Evolutionary conservation across 2,797 vertebrate species (phyloP), one percentile per base, ranked within the genome.

Genomic region (Triplophysa bombifrons): DNA sequence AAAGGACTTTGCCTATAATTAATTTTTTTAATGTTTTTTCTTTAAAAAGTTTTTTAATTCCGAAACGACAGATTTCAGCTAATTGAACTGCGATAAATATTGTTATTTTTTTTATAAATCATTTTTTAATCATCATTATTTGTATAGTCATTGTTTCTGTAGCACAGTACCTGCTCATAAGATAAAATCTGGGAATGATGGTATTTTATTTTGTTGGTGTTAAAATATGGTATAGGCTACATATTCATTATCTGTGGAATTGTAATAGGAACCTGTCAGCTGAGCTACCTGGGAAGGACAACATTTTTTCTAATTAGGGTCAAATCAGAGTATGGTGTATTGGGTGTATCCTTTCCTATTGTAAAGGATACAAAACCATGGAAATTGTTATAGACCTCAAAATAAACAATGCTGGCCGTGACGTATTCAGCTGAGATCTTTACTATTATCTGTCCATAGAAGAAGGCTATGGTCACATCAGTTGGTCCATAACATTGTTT

Each of bases 201-300:
- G 27, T 22, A 13, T 10, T 25, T 56, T 17, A 5, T 65, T 69
- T 19, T 61, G 13, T 41, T 51, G 44, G 13, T 65, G 38, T 44
- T 11, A 69, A 73, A 53, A 60, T 74, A 7, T 72, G 5, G 19
- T 48, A 46, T 46, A 13, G 10, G 44, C 10, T 41, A 48, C 61
- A 41, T 48, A 41, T 12, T 71, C 0, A n/a, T 11, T 53, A 4
- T 41, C 19, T 65, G 61, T 82, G 38, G 70, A 81, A 80, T 41
- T 72, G 70, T 87, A 89, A 91, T 75, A 30, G 17, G 80, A 92
- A 86, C 85, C 76, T 89, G 90, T 90, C 85, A 91, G 82, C 60
- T 85, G 88, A 92, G 86, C 85, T 86, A 90, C 86, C 87, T 90
- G 89, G 86, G 90, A 92, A 91, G 84, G 71, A n/a, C 82, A 63